A percentile compares a stretch with the other conserved stretches of the same genome.
Conservation (phyloP, 2,113 vertebrate species). For the Sylvia atricapilla region DNA sequence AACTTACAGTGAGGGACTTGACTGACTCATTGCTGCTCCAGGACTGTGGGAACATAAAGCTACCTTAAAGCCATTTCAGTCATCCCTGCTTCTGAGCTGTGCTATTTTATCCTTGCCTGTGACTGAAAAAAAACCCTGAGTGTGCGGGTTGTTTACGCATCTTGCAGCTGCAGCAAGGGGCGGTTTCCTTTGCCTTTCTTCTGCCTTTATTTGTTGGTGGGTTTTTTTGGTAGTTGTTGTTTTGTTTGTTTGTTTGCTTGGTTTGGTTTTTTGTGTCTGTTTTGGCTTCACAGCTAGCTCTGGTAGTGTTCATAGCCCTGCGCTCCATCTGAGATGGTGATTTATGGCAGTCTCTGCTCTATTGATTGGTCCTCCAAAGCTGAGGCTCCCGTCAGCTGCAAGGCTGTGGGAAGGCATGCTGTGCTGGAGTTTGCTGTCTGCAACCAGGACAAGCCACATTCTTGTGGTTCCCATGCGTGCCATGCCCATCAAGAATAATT, state of each 20-base stretch:
- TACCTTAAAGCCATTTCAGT: slow-evolving; percentile 37
- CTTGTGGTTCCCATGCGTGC: neutral
- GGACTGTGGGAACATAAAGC: slow-evolving; percentile 42
- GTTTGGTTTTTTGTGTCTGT: neutral
- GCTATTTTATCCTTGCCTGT: neutral
- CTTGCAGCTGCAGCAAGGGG: neutral
- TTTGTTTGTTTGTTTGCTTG: too few species aligned
- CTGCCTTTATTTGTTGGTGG: neutral
- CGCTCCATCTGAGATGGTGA: neutral
- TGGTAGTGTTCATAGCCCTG: neutral
- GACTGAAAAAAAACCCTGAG: neutral
- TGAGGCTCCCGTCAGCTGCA: neutral
- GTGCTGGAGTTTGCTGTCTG: neutral
- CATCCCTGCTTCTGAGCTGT: neutral
- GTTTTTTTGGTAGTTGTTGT: too few species aligned
- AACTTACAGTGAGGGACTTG: slow-evolving; percentile 11
- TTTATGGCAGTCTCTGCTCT: neutral
- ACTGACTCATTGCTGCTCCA: slow-evolving; percentile 49
- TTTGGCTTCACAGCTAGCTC: neutral
- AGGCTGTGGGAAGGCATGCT: neutral
- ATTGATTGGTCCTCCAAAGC: neutral
- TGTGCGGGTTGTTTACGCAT: neutral
- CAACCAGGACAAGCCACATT: neutral
- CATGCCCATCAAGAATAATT: neutral
- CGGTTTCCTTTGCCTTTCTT: neutral